A percentile compares a stretch with the other conserved stretches of the same genome.
These are phyloP conservation scores for Proisotoma minuta DNA, from an alignment of 2,888 invertebrate genomes.

Conservation along the genomic window DNA sequence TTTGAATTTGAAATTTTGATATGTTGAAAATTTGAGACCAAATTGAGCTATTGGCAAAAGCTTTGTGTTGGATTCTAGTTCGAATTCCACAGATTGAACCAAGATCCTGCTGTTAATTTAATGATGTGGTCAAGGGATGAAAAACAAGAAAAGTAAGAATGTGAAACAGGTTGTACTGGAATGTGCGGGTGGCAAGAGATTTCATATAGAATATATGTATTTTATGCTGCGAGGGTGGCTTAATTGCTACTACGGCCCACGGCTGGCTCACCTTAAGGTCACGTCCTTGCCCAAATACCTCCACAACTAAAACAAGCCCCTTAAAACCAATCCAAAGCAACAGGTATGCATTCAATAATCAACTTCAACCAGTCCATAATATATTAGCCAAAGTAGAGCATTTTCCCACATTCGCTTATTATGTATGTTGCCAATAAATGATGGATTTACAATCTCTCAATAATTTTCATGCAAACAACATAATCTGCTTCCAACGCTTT, in stretches of 20 bases:
- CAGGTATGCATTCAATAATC: conserved; percentile 14
- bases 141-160: conserved; percentile 17
- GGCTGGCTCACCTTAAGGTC: conserved; percentile 48
- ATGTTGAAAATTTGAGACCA: too few species aligned
- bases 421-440: too few species aligned
- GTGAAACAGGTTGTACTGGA: conserved; percentile 35
- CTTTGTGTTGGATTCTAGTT: background rate
- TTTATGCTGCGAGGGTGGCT: conserved; percentile 47
- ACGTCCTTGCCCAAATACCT: conserved; percentile 48
- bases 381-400: too few species aligned
- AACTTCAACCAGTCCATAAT: conserved; percentile 11
- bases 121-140: conserved; percentile 16
- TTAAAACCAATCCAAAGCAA: background rate
- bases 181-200: conserved; percentile 48
- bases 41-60: background rate
- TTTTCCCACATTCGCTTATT: too few species aligned
- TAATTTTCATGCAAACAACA: too few species aligned
- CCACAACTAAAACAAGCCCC: conserved; percentile 31
- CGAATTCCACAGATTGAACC: conserved; percentile 2
- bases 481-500: too few species aligned
- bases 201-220: conserved; percentile 38
- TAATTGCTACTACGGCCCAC: conserved; percentile 48
- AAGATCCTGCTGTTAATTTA: conserved; percentile 15
- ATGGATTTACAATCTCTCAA: too few species aligned
- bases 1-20: too few species aligned